A percentile compares a stretch with the other conserved stretches of the same genome.
Evolutionary conservation across 2,888 invertebrate species (phyloP).

Genomic region (Antheraea yamamai): DNA sequence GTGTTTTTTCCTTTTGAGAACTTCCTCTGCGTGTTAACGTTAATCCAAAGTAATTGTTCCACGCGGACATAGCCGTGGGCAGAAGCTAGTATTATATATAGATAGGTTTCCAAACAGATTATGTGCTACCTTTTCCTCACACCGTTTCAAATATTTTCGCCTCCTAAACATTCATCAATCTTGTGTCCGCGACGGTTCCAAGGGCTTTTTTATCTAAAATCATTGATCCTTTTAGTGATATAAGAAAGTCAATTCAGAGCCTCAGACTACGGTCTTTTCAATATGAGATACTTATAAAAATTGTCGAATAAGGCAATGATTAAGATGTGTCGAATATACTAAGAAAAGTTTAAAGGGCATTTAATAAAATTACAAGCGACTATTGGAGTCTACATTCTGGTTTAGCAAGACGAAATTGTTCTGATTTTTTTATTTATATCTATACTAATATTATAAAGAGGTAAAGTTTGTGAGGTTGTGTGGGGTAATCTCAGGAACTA

Average conservation of each 20-base stretch:
- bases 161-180: slow-evolving; percentile 13
- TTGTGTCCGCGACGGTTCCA: slow-evolving; percentile 8
- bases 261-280: background rate
- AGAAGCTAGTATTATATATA: background rate
- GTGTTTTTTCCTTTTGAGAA: too few species aligned
- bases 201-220: slow-evolving; percentile 12
- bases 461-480: too few species aligned
- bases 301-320: background rate
- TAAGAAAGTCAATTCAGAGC: slow-evolving; percentile 10
- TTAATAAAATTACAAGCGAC: background rate
- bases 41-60: too few species aligned
- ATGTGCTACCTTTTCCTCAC: slow-evolving; percentile 1
- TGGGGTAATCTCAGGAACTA: too few species aligned
- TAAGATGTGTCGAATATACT: background rate
- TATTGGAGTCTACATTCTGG: too few species aligned
- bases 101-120: background rate
- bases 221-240: slow-evolving; percentile 14
- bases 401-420: too few species aligned
- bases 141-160: slow-evolving; percentile 13
- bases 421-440: too few species aligned
- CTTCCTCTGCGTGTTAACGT: too few species aligned
- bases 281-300: slow-evolving; percentile 5
- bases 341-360: background rate
- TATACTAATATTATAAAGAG: too few species aligned
- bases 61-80: too few species aligned